Evolutionary conservation across 1,140 invertebrate species (phyloP).

Genomic region (Amyelois transitella): DNA sequence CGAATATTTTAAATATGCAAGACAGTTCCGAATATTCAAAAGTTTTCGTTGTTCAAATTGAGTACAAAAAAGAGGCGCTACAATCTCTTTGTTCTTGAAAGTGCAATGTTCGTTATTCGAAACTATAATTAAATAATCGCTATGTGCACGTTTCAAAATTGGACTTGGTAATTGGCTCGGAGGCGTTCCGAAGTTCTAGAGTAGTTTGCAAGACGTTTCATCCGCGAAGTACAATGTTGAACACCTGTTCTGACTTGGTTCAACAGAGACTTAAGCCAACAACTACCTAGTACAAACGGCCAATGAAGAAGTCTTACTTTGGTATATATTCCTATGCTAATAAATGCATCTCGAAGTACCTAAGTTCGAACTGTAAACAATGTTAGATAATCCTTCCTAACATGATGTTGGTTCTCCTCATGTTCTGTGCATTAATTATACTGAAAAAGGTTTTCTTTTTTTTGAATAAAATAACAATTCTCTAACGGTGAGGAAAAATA

Average conservation of each 20-base stretch:
- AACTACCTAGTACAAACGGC: not conserved
- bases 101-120: not conserved
- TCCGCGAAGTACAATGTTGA: slow-evolving; percentile 9
- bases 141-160: not conserved
- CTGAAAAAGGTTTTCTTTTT: too few species aligned
- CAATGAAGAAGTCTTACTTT: not conserved
- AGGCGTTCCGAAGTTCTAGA: slow-evolving; percentile 18
- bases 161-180: slow-evolving; percentile 17
- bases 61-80: too few species aligned
- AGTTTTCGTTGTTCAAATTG: too few species aligned
- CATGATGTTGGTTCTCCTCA: too few species aligned
- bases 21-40: too few species aligned
- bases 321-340: too few species aligned
- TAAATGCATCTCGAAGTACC: not conserved
- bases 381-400: too few species aligned
- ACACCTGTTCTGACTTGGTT: slow-evolving; percentile 15
- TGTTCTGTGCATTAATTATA: too few species aligned
- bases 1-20: not conserved
- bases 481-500: too few species aligned
- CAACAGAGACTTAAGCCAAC: slow-evolving; percentile 13
- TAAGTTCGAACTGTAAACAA: too few species aligned
- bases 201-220: slow-evolving; percentile 20
- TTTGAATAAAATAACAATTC: too few species aligned
- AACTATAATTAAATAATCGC: not conserved
- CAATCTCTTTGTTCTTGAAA: too few species aligned